Conservation (phyloP, 1,140 invertebrate genomes). For the Solenopsis fugax region DNA sequence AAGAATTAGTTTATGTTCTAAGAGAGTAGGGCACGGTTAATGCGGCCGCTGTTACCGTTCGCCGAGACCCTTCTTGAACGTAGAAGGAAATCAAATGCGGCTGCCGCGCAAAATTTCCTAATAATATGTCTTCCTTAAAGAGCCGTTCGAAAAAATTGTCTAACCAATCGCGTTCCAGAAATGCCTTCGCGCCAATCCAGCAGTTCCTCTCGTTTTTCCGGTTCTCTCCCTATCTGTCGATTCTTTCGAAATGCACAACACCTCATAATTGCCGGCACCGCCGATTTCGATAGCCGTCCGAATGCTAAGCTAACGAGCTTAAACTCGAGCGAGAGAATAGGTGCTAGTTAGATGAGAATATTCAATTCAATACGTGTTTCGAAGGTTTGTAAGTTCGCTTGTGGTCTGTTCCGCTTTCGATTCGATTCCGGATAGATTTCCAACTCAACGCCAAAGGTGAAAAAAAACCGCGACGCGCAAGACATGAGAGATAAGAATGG, state of each 20-base stretch:
- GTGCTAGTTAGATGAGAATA: constrained; percentile 26
- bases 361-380: constrained; percentile 57
- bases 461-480: constrained; percentile 26
- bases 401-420: not conserved
- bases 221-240: constrained; percentile 63
- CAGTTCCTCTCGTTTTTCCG: constrained; percentile 74
- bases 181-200: constrained; percentile 52
- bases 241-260: constrained; percentile 70
- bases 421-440: constrained; percentile 12
- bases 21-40: constrained; percentile 10
- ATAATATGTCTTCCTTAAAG: constrained; percentile 65
- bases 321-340: constrained; percentile 56
- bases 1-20: constrained; percentile 13
- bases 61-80: constrained; percentile 30
- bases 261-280: constrained; percentile 62
- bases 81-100: constrained; percentile 43
- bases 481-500: constrained; percentile 58
- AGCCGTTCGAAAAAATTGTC: constrained; percentile 62
- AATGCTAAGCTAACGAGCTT: constrained; percentile 72
- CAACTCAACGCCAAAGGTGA: not conserved
- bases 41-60: not conserved
- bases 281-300: constrained; percentile 48
- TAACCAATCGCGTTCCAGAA: constrained; percentile 66
- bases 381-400: constrained; percentile 51
- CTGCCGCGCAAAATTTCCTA: constrained; percentile 45